phyloP scores from a whole-genome alignment of 2,888 invertebrate species.

The Pyrrhosoma nymphula region DNA sequence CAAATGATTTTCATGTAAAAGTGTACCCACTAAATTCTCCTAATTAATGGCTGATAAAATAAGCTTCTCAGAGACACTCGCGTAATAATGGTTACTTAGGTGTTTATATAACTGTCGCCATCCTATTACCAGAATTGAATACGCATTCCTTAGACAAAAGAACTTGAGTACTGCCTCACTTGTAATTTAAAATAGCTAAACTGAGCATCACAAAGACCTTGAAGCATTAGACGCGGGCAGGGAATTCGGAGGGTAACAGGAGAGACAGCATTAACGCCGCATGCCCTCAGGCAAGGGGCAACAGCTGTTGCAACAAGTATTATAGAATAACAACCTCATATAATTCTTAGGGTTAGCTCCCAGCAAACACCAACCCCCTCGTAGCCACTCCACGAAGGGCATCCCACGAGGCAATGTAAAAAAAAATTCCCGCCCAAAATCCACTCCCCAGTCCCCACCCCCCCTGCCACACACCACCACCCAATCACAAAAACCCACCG shows the following conservation, averaged over 20 bases:
- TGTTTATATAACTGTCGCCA: too few species aligned
- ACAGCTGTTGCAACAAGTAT: conserved; percentile 3
- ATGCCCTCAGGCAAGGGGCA: background rate
- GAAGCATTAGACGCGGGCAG: background rate
- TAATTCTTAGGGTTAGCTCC: background rate
- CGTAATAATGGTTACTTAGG: too few species aligned
- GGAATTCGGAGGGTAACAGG: background rate
- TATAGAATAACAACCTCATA: background rate
- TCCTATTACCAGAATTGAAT: background rate
- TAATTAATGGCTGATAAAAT: too few species aligned
- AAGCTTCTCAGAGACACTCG: too few species aligned
- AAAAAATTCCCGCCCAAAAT: background rate
- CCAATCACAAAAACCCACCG: background rate
- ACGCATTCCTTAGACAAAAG: background rate
- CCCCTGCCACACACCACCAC: background rate
- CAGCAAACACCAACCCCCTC: background rate
- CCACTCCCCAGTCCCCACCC: background rate
- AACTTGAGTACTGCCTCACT: background rate
- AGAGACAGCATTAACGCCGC: background rate
- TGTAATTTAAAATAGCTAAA: background rate
- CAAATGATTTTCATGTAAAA: too few species aligned
- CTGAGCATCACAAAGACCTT: background rate
- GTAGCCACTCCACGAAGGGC: background rate
- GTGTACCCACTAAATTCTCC: too few species aligned
- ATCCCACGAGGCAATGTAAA: background rate